Conservation (phyloP, 2,113 vertebrate genomes). For the Ammospiza nelsoni region DNA sequence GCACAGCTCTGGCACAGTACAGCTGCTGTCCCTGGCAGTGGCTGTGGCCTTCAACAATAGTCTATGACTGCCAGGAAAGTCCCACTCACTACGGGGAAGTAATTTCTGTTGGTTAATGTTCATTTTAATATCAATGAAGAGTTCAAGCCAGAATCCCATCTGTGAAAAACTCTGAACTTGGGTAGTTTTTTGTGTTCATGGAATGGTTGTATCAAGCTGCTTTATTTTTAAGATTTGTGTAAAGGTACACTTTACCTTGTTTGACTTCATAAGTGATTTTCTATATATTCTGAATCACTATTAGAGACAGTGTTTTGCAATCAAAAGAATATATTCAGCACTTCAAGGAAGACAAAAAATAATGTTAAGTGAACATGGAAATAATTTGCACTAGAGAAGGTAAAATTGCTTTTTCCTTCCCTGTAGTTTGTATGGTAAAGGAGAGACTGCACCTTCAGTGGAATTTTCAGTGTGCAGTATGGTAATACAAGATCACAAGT, state of each 20-base stretch:
- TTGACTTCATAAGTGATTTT: neutral
- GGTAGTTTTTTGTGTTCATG: neutral
- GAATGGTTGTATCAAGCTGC: neutral
- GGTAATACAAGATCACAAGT: neutral
- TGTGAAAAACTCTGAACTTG: neutral
- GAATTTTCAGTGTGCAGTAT: neutral
- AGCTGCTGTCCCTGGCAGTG: slow-evolving; percentile 16
- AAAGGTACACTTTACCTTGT: neutral
- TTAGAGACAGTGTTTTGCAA: neutral
- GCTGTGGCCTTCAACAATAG: neutral
- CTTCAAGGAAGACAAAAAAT: neutral
- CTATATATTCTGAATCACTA: neutral
- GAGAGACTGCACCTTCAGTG: neutral
- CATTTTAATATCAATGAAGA: neutral
- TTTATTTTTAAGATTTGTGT: neutral
- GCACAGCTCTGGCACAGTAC: neutral
- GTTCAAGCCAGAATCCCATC: neutral
- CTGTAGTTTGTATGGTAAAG: neutral
- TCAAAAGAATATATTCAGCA: neutral
- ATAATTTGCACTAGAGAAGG: neutral
- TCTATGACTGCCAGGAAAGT: neutral
- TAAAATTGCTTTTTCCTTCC: neutral
- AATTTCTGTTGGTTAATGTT: slow-evolving; percentile 1
- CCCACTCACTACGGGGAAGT: neutral
- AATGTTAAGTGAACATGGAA: neutral